Conservation (phyloP, 1,140 invertebrate genomes). For the Triops longicaudatus region DNA sequence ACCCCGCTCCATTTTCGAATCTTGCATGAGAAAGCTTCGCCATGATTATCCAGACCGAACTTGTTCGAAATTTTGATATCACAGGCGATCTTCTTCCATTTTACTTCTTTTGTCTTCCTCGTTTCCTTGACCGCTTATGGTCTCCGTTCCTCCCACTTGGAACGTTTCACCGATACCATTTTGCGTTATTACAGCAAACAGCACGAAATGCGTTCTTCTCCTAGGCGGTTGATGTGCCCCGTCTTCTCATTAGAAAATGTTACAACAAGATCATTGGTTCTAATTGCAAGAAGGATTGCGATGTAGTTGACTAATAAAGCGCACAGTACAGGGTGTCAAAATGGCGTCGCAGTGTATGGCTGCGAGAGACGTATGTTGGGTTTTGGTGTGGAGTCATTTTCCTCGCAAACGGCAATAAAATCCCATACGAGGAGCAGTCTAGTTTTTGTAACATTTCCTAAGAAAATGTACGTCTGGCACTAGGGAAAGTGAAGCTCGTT, state of each 20-base stretch:
- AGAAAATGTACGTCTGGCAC: background rate
- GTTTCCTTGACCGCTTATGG: background rate
- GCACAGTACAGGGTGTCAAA: background rate
- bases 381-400: background rate
- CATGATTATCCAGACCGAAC: constrained; percentile 14
- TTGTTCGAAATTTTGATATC: constrained; percentile 9
- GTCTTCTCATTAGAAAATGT: too few species aligned
- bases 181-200: too few species aligned
- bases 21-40: background rate
- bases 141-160: background rate
- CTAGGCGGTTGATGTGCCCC: too few species aligned
- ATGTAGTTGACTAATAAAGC: background rate
- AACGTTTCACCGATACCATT: too few species aligned
- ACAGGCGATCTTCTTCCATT: background rate
- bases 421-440: background rate
- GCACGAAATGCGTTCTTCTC: too few species aligned
- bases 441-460: background rate
- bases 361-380: background rate
- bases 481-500: background rate
- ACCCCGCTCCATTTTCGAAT: too few species aligned
- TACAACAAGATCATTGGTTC: background rate
- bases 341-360: background rate
- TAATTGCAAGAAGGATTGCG: background rate
- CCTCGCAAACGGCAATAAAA: background rate
- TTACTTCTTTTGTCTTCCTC: background rate